Conservation (phyloP, 2,888 invertebrate genomes). For the Xestia sexstrigata region DNA sequence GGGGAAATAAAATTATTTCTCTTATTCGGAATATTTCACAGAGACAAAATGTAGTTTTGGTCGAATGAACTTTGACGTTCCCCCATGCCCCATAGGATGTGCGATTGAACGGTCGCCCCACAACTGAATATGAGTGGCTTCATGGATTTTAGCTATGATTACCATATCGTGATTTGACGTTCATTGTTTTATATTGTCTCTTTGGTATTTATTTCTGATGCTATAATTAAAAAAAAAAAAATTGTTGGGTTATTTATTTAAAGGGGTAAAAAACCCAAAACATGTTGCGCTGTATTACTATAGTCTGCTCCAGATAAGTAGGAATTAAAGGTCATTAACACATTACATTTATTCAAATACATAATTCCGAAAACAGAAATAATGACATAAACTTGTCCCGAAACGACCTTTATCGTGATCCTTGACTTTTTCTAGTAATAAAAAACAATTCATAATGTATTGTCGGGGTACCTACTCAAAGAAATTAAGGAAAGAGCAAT, state of each 20-base stretch:
- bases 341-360: too few species aligned
- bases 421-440: too few species aligned
- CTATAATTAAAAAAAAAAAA: not conserved
- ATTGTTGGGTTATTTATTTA: not conserved
- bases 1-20: constrained; percentile 52
- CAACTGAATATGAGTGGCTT: constrained; percentile 69
- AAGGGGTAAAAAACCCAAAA: not conserved
- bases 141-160: constrained; percentile 73
- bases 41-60: constrained; percentile 76
- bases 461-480: too few species aligned
- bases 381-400: too few species aligned
- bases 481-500: too few species aligned
- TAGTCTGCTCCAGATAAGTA: too few species aligned
- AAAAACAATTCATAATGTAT: too few species aligned
- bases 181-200: constrained; percentile 32
- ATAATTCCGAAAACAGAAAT: too few species aligned
- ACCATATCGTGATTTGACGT: constrained; percentile 70
- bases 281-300: not conserved
- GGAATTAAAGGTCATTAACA: too few species aligned
- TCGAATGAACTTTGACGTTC: constrained; percentile 74
- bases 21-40: constrained; percentile 65
- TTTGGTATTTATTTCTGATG: not conserved
- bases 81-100: constrained; percentile 79
- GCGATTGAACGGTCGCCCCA: constrained; percentile 78
- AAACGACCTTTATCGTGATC: too few species aligned